These are phyloP conservation scores for Eurois occulta DNA, from an alignment of 2,888 invertebrate species.

Conservation along the genomic window DNA sequence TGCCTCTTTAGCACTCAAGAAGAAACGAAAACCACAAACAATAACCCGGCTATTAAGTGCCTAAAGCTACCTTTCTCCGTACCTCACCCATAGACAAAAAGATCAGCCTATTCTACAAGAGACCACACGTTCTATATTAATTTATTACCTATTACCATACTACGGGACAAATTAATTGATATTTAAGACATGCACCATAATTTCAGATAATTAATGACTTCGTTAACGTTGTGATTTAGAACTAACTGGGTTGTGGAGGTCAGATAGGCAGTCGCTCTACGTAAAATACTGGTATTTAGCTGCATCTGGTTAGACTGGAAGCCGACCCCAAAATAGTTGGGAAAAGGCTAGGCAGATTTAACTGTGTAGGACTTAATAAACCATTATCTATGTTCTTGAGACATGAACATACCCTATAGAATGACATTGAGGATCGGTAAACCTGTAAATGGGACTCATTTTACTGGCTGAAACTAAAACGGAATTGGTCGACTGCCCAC, in stretches of 20 bases:
- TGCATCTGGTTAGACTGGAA: too few relatives aligned
- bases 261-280: too few relatives aligned
- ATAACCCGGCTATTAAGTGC: constrained; percentile 16
- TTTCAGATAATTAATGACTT: constrained; percentile 34
- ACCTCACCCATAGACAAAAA: constrained; percentile 16
- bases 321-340: too few relatives aligned
- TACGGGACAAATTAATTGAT: constrained; percentile 25
- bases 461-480: constrained; percentile 1
- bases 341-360: too few relatives aligned
- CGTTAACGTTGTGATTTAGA: constrained; percentile 21
- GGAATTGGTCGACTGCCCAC: not conserved
- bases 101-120: constrained; percentile 6
- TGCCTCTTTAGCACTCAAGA: not conserved
- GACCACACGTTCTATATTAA: constrained; percentile 28
- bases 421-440: constrained; percentile 17
- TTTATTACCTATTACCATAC: constrained; percentile 28
- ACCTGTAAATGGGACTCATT: constrained; percentile 6
- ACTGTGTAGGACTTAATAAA: constrained; percentile 20
- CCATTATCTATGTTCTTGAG: constrained; percentile 18
- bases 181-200: constrained; percentile 35
- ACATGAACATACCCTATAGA: constrained; percentile 8
- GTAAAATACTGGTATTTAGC: too few relatives aligned
- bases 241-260: too few relatives aligned
- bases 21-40: constrained; percentile 12
- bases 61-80: constrained; percentile 27